Evolutionary conservation across 1,140 invertebrate genomes (phyloP).

Genomic region (Drosophila malerkotliana): DNA sequence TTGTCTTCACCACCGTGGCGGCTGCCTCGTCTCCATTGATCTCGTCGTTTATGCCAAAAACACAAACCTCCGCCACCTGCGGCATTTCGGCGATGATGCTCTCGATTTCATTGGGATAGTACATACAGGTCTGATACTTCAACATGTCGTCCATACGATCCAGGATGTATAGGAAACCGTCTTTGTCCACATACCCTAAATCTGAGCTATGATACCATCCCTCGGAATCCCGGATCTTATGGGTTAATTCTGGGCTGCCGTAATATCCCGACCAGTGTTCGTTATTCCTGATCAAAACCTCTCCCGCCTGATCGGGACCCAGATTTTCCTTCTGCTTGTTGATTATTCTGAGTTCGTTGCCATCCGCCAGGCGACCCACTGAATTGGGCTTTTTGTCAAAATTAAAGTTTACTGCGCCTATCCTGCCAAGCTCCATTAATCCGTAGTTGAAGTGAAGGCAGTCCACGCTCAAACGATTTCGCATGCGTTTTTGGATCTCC

Average conservation of each 20-base stretch:
- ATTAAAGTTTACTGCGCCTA: constrained; percentile 34
- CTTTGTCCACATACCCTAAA: constrained; percentile 86
- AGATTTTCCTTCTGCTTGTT: constrained; percentile 44
- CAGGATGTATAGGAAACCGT: constrained; percentile 85
- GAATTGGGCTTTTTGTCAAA: constrained; percentile 65
- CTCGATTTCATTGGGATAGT: constrained; percentile 72
- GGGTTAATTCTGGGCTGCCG: constrained; percentile 45
- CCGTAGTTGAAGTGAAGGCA: constrained; percentile 52
- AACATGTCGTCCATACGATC: constrained; percentile 88
- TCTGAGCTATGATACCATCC: constrained; percentile 89
- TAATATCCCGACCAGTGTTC: constrained; percentile 70
- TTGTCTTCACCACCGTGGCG: constrained; percentile 59
- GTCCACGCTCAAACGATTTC: constrained; percentile 27
- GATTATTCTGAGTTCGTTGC: constrained; percentile 74
- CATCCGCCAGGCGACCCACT: constrained; percentile 38
- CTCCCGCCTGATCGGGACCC: constrained; percentile 52
- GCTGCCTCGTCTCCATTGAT: constrained; percentile 56
- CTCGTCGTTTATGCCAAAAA: constrained; percentile 63
- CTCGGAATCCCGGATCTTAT: constrained; percentile 47
- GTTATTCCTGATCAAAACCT: constrained; percentile 50
- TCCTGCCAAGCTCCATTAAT: constrained; percentile 50
- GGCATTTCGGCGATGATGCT: constrained; percentile 52
- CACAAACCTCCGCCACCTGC: constrained; percentile 62
- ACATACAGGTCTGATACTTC: constrained; percentile 77
- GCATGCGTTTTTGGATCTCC: constrained; percentile 43